Conservation (phyloP, 2,888 invertebrate species). For the Tetragonula carbonaria region DNA sequence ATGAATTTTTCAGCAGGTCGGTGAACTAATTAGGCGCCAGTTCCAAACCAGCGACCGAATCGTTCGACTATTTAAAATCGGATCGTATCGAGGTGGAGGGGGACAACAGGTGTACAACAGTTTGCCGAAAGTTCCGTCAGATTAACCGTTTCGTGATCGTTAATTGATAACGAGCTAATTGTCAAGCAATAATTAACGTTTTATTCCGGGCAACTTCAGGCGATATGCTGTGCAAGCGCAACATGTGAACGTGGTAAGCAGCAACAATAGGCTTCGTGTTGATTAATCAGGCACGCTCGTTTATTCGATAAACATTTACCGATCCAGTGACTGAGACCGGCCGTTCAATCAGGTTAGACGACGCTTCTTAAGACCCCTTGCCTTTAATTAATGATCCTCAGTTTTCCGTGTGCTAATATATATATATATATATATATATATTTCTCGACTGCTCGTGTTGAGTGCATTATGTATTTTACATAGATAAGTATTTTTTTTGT, state of each 20-base stretch:
- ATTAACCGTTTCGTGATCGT: constrained; percentile 42
- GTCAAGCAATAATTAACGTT: constrained; percentile 49
- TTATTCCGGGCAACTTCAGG: constrained; percentile 22
- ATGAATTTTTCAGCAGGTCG: constrained; percentile 34
- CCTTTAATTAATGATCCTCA: neutral
- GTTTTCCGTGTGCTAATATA: too few species aligned
- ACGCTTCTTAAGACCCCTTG: neutral
- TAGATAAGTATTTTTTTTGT: too few species aligned
- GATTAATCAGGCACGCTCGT: constrained; percentile 48
- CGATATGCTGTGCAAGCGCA: constrained; percentile 17
- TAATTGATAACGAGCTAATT: constrained; percentile 36
- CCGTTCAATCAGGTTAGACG: constrained; percentile 2
- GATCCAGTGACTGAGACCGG: neutral
- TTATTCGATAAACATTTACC: constrained; percentile 53
- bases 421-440: too few species aligned
- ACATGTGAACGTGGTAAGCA: constrained; percentile 36
- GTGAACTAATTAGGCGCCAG: constrained; percentile 16
- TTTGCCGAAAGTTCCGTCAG: constrained; percentile 17
- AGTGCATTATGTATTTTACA: too few species aligned
- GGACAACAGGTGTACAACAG: neutral
- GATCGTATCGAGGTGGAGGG: neutral
- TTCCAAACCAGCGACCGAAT: constrained; percentile 9
- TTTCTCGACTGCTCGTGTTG: too few species aligned
- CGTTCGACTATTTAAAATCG: constrained; percentile 12
- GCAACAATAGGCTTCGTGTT: constrained; percentile 37